Conservation (phyloP, 2,888 invertebrate genomes). For the Caenorhabditis afra region DNA sequence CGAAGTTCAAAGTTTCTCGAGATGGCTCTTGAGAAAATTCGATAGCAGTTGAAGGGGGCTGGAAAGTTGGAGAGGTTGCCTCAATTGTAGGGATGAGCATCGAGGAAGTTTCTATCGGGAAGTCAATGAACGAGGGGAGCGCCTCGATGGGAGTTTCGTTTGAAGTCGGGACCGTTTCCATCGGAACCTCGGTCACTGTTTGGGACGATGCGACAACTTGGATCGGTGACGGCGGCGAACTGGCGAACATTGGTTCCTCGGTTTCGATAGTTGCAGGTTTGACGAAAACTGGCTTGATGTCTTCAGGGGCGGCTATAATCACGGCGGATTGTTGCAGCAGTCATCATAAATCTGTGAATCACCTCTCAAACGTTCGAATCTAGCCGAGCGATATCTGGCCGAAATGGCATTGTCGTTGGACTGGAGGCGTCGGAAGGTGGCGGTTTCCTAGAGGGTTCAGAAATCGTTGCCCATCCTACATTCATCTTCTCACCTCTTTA, state of each 20-base stretch:
- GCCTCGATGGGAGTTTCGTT: constrained; percentile 10
- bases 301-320: constrained; percentile 21
- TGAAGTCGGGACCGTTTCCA: constrained; percentile 19
- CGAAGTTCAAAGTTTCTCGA: neutral
- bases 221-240: constrained; percentile 12
- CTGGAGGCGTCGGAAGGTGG: constrained; percentile 41
- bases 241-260: constrained; percentile 17
- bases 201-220: constrained; percentile 42
- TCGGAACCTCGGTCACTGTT: constrained; percentile 36
- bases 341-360: neutral
- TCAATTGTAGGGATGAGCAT: constrained; percentile 7
- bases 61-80: constrained; percentile 5
- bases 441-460: constrained; percentile 31
- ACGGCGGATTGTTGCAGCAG: neutral
- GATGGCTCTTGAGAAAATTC: neutral
- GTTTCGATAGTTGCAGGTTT: constrained; percentile 28
- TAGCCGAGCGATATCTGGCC: constrained; percentile 31
- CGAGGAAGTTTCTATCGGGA: constrained; percentile 18
- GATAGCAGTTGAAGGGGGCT: neutral
- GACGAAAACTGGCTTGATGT: constrained; percentile 35
- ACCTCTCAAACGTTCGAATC: constrained; percentile 60
- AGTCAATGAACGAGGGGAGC: constrained; percentile 13
- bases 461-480: constrained; percentile 18
- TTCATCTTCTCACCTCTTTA: constrained; percentile 43
- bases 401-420: constrained; percentile 16